These are phyloP conservation scores for Papilio demoleus DNA, from an alignment of 2,888 invertebrate species.

Conservation along the genomic window DNA sequence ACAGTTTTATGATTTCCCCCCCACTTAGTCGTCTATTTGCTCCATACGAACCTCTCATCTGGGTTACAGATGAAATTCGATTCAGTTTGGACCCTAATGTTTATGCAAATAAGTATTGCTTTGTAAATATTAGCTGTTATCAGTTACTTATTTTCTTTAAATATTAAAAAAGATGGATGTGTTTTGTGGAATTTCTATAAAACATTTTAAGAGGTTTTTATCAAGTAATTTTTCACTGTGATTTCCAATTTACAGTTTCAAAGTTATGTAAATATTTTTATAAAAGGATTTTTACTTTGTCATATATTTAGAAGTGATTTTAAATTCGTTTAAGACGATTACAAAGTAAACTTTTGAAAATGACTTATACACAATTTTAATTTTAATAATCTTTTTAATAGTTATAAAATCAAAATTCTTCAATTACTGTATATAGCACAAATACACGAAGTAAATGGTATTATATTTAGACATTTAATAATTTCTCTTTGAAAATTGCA, in stretches of 20 bases:
- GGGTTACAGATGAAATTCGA: constrained; percentile 66
- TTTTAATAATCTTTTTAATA: too few species aligned
- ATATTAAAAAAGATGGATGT: constrained; percentile 34
- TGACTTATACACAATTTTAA: too few species aligned
- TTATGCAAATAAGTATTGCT: constrained; percentile 59
- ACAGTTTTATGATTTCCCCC: constrained; percentile 79
- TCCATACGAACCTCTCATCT: constrained; percentile 61
- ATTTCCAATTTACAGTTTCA: constrained; percentile 25
- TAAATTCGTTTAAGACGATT: too few species aligned
- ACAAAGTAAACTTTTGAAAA: too few species aligned
- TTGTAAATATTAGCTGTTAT: constrained; percentile 47
- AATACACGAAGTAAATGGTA: background rate
- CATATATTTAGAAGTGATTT: too few species aligned
- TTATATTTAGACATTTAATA: background rate
- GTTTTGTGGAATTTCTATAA: constrained; percentile 30
- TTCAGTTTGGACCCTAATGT: constrained; percentile 66
- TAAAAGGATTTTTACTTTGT: background rate
- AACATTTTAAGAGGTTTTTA: constrained; percentile 21
- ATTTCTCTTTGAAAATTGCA: constrained; percentile 3
- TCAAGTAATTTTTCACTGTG: constrained; percentile 16
- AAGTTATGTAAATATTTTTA: constrained; percentile 10
- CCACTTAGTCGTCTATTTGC: constrained; percentile 62
- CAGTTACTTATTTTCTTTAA: constrained; percentile 41
- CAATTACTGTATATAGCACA: background rate
- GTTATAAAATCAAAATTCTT: background rate